A percentile compares a stretch with the other conserved stretches of the same genome.
Conservation (phyloP, 2,797 vertebrate genomes). For the Peromyscus eremicus region DNA sequence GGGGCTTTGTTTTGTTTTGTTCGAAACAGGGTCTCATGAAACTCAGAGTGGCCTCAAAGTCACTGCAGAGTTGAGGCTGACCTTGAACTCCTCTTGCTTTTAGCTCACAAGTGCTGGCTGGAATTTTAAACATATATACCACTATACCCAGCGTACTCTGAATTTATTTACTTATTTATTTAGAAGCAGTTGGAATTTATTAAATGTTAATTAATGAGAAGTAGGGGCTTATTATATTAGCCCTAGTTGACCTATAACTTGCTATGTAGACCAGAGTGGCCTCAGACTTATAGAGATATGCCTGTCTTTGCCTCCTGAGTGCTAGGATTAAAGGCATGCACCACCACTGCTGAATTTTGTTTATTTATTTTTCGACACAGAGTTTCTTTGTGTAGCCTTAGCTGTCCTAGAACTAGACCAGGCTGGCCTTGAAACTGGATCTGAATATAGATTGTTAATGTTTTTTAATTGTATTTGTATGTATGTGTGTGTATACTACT, state of each 20-base stretch:
- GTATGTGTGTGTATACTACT: background rate
- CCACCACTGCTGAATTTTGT: background rate
- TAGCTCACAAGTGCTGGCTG: background rate
- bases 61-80: background rate
- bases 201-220: background rate
- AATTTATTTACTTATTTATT: background rate
- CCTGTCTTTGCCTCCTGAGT: background rate
- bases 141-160: background rate
- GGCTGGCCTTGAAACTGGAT: background rate
- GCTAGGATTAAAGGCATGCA: background rate
- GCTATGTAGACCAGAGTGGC: background rate
- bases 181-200: background rate
- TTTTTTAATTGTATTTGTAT: background rate
- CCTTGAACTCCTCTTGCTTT: background rate
- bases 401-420: too few species aligned
- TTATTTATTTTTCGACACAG: too few species aligned
- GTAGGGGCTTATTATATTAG: background rate
- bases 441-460: background rate
- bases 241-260: background rate
- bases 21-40: background rate
- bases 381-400: too few species aligned
- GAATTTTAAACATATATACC: background rate
- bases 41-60: background rate
- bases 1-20: background rate
- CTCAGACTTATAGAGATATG: background rate